Base-by-base conservation (phyloP, 2,113 vertebrate species). In the Seriola aureovittata region DNA sequence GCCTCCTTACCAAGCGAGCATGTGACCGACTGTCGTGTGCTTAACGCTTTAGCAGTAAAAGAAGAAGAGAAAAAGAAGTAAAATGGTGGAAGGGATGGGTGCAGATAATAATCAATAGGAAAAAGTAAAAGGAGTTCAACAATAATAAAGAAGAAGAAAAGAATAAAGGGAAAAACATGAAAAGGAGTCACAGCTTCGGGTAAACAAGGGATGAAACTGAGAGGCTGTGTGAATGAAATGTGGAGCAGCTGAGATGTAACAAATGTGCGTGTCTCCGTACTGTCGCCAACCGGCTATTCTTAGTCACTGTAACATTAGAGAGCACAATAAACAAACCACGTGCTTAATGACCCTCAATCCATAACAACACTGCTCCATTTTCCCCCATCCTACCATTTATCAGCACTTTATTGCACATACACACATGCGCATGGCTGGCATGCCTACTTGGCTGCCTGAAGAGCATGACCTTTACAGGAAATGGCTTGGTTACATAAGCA, bases 1-100 rank as follows among this genome's bases (percentile, higher is more conserved):
- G 92, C 79, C 75, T 89, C 63, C 63, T 92, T 80, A 82, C 52
- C 57, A 48, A 81, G 85, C 10, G 29, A 86, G 85, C 88, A 78
- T 72, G 89, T 89, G 85, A 84, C 81, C 14, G 75, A 73, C 66
- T 68, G 74, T 74, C 7, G 14, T 82, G 82, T 64, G 46, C 19
- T 77, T 50, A 71, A 82, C 78, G 67, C 76, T 55, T 25, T 6
- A 85, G 79, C 36, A n/a, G 63, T 8, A 62, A 21, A 59, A 38
- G 32, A 17, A 34, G 54, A 73, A 55, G 59, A 21, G 19, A 11
- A 64, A 7, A 67, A 12, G 38, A 23, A 70, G 23, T 16, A 59
- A 60, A 64, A 29, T 62, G 29, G 52, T 36, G 25, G 17, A 34
- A 59, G 59, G 3, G 25, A 38, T 3, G 36, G 34, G 32, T 7